phyloP scores from a whole-genome alignment of 2,888 invertebrate species.

The Acronicta alni region DNA sequence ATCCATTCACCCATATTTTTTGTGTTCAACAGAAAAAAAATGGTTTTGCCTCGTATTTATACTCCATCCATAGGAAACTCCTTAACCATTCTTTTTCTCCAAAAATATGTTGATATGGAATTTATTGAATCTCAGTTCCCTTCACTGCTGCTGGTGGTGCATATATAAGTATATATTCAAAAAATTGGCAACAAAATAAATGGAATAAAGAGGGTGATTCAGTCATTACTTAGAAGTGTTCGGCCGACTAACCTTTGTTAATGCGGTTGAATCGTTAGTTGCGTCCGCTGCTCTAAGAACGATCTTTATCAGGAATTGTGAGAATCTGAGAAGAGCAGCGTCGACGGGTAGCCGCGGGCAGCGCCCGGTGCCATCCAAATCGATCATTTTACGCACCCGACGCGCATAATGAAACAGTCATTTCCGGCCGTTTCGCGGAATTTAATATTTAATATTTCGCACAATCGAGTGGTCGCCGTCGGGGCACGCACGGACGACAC shows the following conservation, averaged over 20 bases:
- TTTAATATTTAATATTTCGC: slow-evolving; percentile 79
- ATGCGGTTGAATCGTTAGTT: slow-evolving; percentile 56
- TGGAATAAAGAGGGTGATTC: slow-evolving; percentile 54
- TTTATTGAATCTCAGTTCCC: too few relatives aligned
- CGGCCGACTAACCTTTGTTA: slow-evolving; percentile 57
- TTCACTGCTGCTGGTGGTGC: not conserved
- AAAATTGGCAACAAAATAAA: slow-evolving; percentile 51
- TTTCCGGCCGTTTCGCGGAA: slow-evolving; percentile 85
- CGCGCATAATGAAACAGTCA: slow-evolving; percentile 82
- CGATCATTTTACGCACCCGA: slow-evolving; percentile 82
- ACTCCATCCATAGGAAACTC: too few relatives aligned
- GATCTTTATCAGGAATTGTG: slow-evolving; percentile 74
- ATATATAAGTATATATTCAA: slow-evolving; percentile 15
- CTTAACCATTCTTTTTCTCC: too few relatives aligned
- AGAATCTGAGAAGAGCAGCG: slow-evolving; percentile 65
- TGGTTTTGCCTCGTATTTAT: too few relatives aligned
- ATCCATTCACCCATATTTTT: too few relatives aligned
- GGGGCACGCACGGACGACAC: slow-evolving; percentile 71
- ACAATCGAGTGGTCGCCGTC: slow-evolving; percentile 70
- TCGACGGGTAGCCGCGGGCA: slow-evolving; percentile 54
- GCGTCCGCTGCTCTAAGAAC: slow-evolving; percentile 64
- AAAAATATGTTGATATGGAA: too few relatives aligned
- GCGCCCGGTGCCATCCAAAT: slow-evolving; percentile 74
- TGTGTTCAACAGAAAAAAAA: too few relatives aligned
- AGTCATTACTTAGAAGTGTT: slow-evolving; percentile 57